These are phyloP conservation scores for Promerops cafer DNA, from an alignment of 2,113 vertebrate species.

Conservation along the genomic window DNA sequence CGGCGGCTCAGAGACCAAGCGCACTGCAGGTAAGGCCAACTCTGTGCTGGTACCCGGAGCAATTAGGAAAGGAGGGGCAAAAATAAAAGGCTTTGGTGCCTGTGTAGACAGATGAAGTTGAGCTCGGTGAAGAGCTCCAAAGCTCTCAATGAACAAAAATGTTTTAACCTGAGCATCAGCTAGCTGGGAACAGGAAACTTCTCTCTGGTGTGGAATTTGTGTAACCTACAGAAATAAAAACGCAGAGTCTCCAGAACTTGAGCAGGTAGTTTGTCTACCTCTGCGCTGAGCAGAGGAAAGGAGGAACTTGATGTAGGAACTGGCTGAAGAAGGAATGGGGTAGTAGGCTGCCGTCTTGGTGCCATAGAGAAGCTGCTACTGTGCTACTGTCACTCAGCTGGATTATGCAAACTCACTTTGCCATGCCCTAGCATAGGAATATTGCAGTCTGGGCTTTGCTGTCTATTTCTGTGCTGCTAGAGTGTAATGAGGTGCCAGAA, in stretches of 20 bases:
- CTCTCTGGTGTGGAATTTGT: not conserved
- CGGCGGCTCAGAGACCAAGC: conserved; percentile 68
- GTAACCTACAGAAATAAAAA: not conserved
- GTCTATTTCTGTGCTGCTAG: not conserved
- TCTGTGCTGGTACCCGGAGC: not conserved
- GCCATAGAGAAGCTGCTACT: not conserved
- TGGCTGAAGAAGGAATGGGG: not conserved
- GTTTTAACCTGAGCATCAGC: not conserved
- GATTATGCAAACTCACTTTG: not conserved
- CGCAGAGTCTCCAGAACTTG: not conserved
- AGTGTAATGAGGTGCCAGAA: not conserved
- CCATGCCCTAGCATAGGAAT: not conserved
- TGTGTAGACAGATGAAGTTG: not conserved
- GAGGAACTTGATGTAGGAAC: not conserved
- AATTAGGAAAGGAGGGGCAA: too few relatives aligned
- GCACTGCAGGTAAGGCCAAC: conserved; percentile 82
- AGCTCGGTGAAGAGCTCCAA: not conserved
- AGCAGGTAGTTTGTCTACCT: rapidly evolving
- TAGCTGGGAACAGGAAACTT: not conserved
- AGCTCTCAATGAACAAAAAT: not conserved
- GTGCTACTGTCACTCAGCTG: not conserved
- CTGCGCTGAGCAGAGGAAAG: rapidly evolving
- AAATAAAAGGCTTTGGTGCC: not conserved
- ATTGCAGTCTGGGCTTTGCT: not conserved
- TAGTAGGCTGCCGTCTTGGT: not conserved